Conservation (phyloP, 2,888 invertebrate genomes). For the Charanyca ferruginea region DNA sequence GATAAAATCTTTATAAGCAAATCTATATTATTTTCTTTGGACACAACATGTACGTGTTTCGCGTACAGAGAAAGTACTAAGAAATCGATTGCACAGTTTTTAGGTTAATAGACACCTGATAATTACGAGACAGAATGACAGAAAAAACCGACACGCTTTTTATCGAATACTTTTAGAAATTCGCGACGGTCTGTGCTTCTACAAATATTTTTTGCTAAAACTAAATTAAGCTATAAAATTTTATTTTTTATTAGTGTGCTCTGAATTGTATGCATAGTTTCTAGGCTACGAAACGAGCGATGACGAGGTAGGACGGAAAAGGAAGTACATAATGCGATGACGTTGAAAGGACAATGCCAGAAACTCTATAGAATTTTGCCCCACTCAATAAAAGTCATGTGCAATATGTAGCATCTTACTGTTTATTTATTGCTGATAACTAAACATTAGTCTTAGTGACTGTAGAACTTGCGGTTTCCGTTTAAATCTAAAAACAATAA, state of each 20-base stretch:
- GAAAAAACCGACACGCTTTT: conserved; percentile 61
- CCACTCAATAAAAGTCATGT: no score
- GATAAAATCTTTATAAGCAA: conserved; percentile 18
- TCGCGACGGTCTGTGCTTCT: conserved; percentile 53
- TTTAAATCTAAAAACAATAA: no score
- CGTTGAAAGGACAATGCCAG: no score
- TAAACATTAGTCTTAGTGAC: no score
- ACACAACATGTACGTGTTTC: conserved; percentile 31
- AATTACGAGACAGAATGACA: conserved; percentile 61
- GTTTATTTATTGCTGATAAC: no score
- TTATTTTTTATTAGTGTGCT: conserved; percentile 31
- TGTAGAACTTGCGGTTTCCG: no score
- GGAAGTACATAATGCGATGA: conserved; percentile 45
- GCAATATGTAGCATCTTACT: no score
- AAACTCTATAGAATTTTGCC: no score
- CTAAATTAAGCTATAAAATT: conserved; percentile 47
- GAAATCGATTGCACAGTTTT: conserved; percentile 60
- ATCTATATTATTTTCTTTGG: conserved; percentile 46
- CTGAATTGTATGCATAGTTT: conserved; percentile 28
- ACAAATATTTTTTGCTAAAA: conserved; percentile 57
- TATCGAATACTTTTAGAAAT: conserved; percentile 56
- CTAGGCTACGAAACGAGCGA: conserved; percentile 27
- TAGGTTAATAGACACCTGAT: conserved; percentile 61
- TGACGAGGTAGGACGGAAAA: conserved; percentile 27
- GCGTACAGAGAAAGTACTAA: conserved; percentile 63